A percentile compares a stretch with the other conserved stretches of the same genome.
These are phyloP conservation scores for Spondyliosoma cantharus DNA, from an alignment of 2,797 vertebrate genomes.

Conservation along the genomic window DNA sequence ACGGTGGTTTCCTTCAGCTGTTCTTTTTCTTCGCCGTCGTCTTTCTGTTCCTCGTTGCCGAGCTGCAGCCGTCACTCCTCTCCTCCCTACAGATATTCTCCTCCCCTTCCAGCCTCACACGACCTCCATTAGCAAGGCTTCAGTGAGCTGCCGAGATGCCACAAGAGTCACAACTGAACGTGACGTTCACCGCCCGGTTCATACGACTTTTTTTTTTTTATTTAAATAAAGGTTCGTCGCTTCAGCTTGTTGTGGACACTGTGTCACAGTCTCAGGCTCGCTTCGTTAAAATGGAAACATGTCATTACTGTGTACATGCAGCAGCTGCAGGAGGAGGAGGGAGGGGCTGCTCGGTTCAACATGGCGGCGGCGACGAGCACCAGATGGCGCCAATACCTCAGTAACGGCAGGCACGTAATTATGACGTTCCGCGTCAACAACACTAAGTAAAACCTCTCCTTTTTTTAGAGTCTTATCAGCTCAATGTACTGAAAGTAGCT, in stretches of 20 bases:
- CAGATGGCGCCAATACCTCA: slow-evolving; percentile 26
- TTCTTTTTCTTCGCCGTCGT: background rate
- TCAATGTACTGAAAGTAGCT: too few relatives aligned
- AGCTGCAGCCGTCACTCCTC: slow-evolving; percentile 7
- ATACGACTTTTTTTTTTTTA: too few relatives aligned
- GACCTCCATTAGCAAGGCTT: background rate
- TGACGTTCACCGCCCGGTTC: too few relatives aligned
- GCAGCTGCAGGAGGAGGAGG: background rate
- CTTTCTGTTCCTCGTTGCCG: slow-evolving; percentile 15
- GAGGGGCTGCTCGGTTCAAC: background rate
- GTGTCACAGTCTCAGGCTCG: rapidly evolving
- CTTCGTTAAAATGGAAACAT: background rate
- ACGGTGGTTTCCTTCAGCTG: background rate
- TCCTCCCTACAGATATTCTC: slow-evolving; percentile 8
- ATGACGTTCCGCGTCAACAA: too few relatives aligned
- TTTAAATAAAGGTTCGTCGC: too few relatives aligned
- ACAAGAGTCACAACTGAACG: background rate
- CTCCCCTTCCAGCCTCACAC: slow-evolving; percentile 28
- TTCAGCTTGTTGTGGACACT: rapidly evolving
- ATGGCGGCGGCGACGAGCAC: background rate
- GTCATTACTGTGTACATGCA: background rate
- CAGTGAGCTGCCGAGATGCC: background rate
- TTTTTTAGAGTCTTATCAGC: background rate
- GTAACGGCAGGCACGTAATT: background rate
- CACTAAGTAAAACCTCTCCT: too few relatives aligned